phyloP scores from a whole-genome alignment of 2,797 vertebrate species.

The Cyprinella venusta region DNA sequence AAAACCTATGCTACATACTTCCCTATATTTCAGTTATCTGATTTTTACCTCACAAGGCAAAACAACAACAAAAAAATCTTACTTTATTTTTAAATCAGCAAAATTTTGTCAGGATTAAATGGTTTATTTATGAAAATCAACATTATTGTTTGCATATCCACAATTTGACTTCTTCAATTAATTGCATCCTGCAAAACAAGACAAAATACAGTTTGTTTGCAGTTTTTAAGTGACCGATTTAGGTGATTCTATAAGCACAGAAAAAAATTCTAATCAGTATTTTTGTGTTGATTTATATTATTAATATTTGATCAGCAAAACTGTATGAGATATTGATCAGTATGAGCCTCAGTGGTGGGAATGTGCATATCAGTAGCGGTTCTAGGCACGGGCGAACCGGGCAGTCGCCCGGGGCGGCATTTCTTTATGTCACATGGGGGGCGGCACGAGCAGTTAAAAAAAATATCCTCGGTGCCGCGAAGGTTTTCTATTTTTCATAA shows the following conservation, averaged over 20 bases:
- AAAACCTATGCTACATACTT: not conserved
- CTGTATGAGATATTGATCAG: not conserved
- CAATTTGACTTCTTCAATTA: not conserved
- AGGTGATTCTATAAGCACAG: not conserved
- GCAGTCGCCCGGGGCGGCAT: too few relatives aligned
- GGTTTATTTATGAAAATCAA: too few relatives aligned
- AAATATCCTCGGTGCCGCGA: too few relatives aligned
- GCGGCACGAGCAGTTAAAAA: too few relatives aligned
- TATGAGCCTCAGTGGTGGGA: not conserved
- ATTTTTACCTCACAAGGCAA: not conserved
- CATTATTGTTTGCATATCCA: not conserved
- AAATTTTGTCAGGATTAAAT: not conserved
- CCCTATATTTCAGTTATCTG: not conserved
- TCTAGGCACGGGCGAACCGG: too few relatives aligned
- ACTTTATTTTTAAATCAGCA: not conserved
- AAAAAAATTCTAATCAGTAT: not conserved
- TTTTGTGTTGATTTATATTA: not conserved
- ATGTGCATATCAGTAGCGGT: too few relatives aligned
- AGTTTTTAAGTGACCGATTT: not conserved
- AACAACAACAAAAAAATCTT: too few relatives aligned
- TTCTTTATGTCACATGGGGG: too few relatives aligned
- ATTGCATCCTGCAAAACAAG: not conserved
- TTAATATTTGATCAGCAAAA: not conserved
- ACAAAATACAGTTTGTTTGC: not conserved
- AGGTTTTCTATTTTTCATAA: too few relatives aligned